phyloP scores from a whole-genome alignment of 2,888 invertebrate species.

The Tubiluchus corallicola region DNA sequence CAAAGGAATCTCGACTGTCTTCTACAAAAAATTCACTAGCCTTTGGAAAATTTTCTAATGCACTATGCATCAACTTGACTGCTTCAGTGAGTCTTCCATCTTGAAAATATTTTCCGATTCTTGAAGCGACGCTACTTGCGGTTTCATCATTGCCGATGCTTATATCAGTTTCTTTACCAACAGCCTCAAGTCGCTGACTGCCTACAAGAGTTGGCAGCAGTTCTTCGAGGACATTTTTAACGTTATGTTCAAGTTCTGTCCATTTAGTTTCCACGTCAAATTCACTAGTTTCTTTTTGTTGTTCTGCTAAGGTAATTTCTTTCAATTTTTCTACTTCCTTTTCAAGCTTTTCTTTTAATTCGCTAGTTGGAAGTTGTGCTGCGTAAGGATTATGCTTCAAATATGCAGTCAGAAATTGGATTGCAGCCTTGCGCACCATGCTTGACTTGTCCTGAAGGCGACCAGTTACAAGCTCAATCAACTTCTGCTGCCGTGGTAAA shows the following conservation, averaged over 20 bases:
- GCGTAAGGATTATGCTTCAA: constrained; percentile 69
- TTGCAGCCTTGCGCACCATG: constrained; percentile 62
- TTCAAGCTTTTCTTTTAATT: constrained; percentile 40
- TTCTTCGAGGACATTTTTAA: constrained; percentile 26
- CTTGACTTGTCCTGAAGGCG: constrained; percentile 65
- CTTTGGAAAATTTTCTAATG: constrained; percentile 4
- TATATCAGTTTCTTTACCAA: no score
- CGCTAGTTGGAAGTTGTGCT: constrained; percentile 25
- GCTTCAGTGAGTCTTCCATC: no score
- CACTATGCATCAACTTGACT: no score
- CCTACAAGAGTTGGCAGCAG: not conserved
- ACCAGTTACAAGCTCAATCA: constrained; percentile 41
- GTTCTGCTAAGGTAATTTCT: constrained; percentile 32
- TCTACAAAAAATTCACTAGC: no score
- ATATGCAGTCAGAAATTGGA: constrained; percentile 53
- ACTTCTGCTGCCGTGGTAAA: constrained; percentile 42
- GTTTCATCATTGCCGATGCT: constrained; percentile 18
- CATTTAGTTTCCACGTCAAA: constrained; percentile 10
- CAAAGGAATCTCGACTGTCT: no score
- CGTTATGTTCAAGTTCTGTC: not conserved
- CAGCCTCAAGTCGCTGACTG: not conserved
- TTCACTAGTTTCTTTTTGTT: not conserved
- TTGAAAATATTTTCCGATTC: no score
- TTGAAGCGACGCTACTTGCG: no score
- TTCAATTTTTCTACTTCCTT: constrained; percentile 43